Evolutionary conservation across 2,113 vertebrate genomes (phyloP), one percentile per base, ranked within the genome.

Genomic region (Halichoeres trimaculatus): DNA sequence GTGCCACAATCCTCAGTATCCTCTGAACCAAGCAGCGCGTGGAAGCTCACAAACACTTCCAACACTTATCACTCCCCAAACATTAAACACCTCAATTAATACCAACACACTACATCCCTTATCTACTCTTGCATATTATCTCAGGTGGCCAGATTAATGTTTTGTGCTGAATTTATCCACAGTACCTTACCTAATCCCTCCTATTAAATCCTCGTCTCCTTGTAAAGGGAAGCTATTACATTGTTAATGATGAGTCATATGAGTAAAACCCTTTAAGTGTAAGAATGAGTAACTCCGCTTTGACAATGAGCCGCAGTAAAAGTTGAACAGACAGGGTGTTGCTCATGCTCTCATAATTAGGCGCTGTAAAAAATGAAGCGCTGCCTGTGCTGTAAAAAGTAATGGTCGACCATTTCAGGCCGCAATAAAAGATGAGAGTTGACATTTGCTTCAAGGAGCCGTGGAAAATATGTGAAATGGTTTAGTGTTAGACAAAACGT

Each of bases 111-210:
- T 22, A 50, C 45, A 65, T 36, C 51, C 74, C 70, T 71, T 80
- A 80, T 85, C 74, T 69, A 34, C 56, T 71, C 45, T 62, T 66
- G 45, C 9, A 19, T 36, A 61, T 76, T 75, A 83, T 77, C 83
- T 90, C 81, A 74, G 70, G 71, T 79, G 76, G 60, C 65, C 83
- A 79, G 74, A 83, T 85, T 86, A 85, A 74, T 62, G 63, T 80
- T 84, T 86, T 76, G 70, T 73, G 48, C 50, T 23, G 34, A 78
- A 81, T 34, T n/a, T 45, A 66, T 55, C 55, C 45, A 22, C 67
- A 26, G 62, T 26, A 51, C 63, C 61, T 67, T 24, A 14, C 30
- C 47, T 86, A 88, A 90, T 88, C 87, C 77, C 68, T 64, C 24
- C 52, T 74, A 74, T 81, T 86, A 80, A 80, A 83, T 58, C 67